phyloP scores from a whole-genome alignment of 2,113 vertebrate genomes.

The Ursus arctos region DNA sequence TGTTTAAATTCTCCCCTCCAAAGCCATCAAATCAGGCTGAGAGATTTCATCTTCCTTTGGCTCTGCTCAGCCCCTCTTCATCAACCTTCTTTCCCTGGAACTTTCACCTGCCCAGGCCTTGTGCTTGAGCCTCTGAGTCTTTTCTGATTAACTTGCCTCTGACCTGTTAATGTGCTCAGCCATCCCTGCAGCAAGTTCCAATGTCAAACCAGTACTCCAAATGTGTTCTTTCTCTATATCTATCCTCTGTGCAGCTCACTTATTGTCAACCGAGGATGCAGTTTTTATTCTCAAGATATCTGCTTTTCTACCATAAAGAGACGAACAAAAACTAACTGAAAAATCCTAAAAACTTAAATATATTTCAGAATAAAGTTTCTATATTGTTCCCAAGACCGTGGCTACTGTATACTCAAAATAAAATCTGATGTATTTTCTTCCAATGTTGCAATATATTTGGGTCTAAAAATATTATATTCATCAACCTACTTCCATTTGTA shows the following conservation, averaged over 20 bases:
- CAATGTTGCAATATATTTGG: neutral
- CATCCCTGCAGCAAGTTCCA: neutral
- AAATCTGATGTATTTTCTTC: neutral
- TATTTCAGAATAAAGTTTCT: conserved; percentile 44
- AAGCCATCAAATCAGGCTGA: neutral
- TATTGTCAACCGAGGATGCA: neutral
- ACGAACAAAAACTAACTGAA: neutral
- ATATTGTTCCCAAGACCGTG: neutral
- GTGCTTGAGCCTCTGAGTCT: neutral
- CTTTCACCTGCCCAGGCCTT: neutral
- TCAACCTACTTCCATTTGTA: neutral
- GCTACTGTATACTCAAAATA: neutral
- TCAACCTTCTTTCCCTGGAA: neutral
- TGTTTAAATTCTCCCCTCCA: neutral
- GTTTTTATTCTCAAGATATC: neutral
- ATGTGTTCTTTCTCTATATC: neutral
- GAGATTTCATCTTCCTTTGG: neutral
- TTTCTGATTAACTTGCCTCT: conserved; percentile 26
- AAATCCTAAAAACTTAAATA: neutral
- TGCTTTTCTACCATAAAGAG: neutral
- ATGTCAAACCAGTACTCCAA: neutral
- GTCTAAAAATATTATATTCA: neutral
- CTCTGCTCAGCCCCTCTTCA: neutral
- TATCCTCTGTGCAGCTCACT: neutral
- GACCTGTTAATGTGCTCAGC: neutral